Evolutionary conservation across 2,888 invertebrate genomes (phyloP), one percentile per base, ranked within the genome.

Genomic region (Caradrina kadenii): DNA sequence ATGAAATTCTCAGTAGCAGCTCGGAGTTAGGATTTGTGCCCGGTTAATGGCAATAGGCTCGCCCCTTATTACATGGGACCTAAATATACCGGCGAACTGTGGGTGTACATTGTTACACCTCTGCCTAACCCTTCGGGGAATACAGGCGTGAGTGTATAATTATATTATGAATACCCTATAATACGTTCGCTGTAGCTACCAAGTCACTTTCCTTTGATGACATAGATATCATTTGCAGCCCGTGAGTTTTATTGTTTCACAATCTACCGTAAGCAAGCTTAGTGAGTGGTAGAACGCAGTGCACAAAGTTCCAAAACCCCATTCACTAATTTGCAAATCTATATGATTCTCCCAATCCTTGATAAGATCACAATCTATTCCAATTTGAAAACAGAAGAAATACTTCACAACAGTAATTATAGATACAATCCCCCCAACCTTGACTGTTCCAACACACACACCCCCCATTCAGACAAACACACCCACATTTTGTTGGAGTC

Each of bases 351-450:
- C 45, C 45, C 35, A 26, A 1, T 21, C 17, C 39, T 1, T 22
- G 31, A 68, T 19, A 17, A 50, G 42, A 45, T 70, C n/a, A 15
- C 11, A 50, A 31, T 45, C 13, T 1, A 35, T 8, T 6, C 52
- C 22, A 52, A 60, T 60, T 71, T 39, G 45, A 48, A 53, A 71
- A 26, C 35, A 53, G n/a, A 39, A 71, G 21, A 69, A 53, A 53
- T 39, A 53, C n/a, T 48, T 26, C 19, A 17, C 8, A 2, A 53
- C 8, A 48, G 53, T 53, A 59, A 74, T 66, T 65, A 53, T 13
- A 58, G 56, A 73, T 65, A 56, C 19, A n/a, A 72, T 60, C 61
- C 21, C 52, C 60, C 69, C 61, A 61, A 53, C 52, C 58, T 52
- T 70, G 50, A 49, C 21, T 35, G 19, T 0, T 22, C 8, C 3